Evolutionary conservation across 2,113 vertebrate genomes (phyloP).

Genomic region (Pagrus major): DNA sequence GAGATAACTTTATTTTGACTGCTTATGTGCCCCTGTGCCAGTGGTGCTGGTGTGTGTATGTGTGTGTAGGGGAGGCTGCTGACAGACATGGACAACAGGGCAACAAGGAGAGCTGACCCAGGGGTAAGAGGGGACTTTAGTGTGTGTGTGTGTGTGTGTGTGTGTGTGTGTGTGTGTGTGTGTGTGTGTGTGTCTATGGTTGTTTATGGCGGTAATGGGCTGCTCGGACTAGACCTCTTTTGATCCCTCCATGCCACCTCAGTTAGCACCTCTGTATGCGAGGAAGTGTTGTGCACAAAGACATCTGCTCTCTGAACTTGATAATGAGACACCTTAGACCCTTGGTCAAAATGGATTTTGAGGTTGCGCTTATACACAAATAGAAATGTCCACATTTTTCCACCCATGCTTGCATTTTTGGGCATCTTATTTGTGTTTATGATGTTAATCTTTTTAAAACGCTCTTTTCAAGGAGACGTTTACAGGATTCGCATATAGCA

Average conservation of each 20-base stretch:
- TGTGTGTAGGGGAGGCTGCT: slow-evolving; percentile 45
- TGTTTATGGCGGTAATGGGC: slow-evolving; percentile 63
- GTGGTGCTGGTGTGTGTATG: slow-evolving; percentile 21
- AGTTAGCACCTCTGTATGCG: slow-evolving; percentile 63
- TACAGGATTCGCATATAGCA: slow-evolving; percentile 57
- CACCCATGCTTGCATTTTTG: slow-evolving; percentile 35
- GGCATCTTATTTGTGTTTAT: slow-evolving; percentile 48
- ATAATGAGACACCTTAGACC: slow-evolving; percentile 74
- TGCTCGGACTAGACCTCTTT: slow-evolving; percentile 51
- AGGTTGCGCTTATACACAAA: slow-evolving; percentile 29
- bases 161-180: background rate
- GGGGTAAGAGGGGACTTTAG: slow-evolving; percentile 37
- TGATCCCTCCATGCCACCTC: slow-evolving; percentile 67
- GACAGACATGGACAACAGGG: slow-evolving; percentile 68
- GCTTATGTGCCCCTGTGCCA: slow-evolving; percentile 40
- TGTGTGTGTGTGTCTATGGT: slow-evolving; percentile 12
- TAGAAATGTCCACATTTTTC: slow-evolving; percentile 45
- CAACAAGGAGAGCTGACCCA: slow-evolving; percentile 32
- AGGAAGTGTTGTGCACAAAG: slow-evolving; percentile 49
- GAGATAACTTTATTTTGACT: slow-evolving; percentile 77
- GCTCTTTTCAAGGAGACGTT: slow-evolving; percentile 47
- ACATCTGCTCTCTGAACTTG: slow-evolving; percentile 71
- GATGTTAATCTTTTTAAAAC: slow-evolving; percentile 48
- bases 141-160: slow-evolving; percentile 12
- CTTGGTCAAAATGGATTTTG: slow-evolving; percentile 18